Evolutionary conservation across 2,888 invertebrate genomes (phyloP), one percentile per base, ranked within the genome.

Genomic region (Hesperia comma): DNA sequence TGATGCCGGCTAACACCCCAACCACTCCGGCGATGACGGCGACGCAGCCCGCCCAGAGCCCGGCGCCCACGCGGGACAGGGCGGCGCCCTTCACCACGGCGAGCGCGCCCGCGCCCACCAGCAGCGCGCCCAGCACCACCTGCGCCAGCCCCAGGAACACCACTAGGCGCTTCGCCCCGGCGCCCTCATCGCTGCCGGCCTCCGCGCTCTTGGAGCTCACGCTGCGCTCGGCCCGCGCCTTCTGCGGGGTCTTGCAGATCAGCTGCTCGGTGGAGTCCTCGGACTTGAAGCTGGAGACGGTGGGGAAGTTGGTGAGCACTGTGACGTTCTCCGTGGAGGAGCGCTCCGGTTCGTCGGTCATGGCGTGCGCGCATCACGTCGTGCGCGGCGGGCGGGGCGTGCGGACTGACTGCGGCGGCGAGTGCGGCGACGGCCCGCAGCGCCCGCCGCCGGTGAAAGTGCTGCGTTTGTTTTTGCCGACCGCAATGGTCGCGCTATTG

Each of bases 11-110:
- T 8, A 95, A 86, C 60, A 95, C 93, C 5, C 95, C 95, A 6
- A 95, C 87, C 0, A 90, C 89, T 1, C 95, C 95, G 0, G 95
- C 93, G 6, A 94, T 93, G 15, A 95, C 93, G 10, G 95, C 94
- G 49, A 94, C 87, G 70, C 94, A 93, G 19, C 95, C 95, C 55
- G 95, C 94, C 95, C 95, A 95, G 64, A 95, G 88, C 3, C 95
- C 95, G 1, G 95, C 95, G 21, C 95, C 95, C 33, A 94, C 94
- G 62, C 93, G 81, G 37, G 94, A 87, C 71, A 93, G 82, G 69
- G 93, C 89, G 55, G 95, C 94, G 55, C 94, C 94, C 79, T 95
- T 94, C 71, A 94, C 93, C 71, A 95, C 92, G 2, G 94, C 95
- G 71, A 94, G 78, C 21, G 95, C 94, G 1, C 95, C 95, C 68